phyloP scores from a whole-genome alignment of 2,888 invertebrate species.

The Ariolimax columbianus region DNA sequence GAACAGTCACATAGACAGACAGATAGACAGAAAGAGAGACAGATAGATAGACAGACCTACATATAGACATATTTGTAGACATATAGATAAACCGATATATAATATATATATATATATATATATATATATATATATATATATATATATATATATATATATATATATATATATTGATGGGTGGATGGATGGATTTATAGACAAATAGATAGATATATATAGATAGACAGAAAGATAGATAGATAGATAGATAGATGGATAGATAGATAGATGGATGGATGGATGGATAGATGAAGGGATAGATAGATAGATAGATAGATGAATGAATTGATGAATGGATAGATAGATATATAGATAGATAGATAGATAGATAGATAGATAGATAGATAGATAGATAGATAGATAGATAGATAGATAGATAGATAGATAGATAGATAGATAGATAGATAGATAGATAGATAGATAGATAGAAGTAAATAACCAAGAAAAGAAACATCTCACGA shows the following conservation, averaged over 20 bases:
- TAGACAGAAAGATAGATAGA: constrained; percentile 2
- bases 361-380: not conserved
- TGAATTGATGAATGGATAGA: too few relatives aligned
- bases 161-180: not conserved
- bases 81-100: not conserved
- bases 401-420: not conserved
- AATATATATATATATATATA: not conserved
- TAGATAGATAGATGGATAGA: constrained; percentile 3
- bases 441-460: not conserved
- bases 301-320: not conserved
- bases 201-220: constrained; percentile 8
- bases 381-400: not conserved
- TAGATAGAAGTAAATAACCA: not conserved
- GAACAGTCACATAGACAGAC: not conserved
- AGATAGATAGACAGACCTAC: not conserved
- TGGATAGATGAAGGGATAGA: constrained; percentile 7
- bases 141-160: not conserved
- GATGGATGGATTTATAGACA: not conserved
- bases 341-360: not conserved
- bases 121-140: not conserved
- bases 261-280: constrained; percentile 4
- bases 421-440: not conserved
- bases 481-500: constrained; percentile 2
- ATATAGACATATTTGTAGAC: not conserved
- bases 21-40: too few relatives aligned